Conservation (phyloP, 2,797 vertebrate species). For the Labeo calbasu region DNA sequence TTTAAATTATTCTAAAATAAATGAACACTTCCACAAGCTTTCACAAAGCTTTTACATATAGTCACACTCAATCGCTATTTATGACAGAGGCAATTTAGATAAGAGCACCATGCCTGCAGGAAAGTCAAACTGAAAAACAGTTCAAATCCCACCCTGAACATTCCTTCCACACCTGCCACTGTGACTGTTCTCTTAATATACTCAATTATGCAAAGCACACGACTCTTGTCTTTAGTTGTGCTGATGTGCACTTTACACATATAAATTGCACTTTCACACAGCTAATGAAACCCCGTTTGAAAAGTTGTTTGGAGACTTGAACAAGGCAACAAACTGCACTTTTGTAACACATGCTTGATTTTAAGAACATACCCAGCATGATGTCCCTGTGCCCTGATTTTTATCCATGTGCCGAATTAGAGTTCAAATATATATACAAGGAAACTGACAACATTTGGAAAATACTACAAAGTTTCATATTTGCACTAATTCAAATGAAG, state of each 20-base stretch:
- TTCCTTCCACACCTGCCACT: background rate
- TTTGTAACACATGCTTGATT: background rate
- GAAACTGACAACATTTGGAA: background rate
- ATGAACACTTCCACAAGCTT: no score
- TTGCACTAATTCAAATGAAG: background rate
- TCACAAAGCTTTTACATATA: background rate
- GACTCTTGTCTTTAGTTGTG: background rate
- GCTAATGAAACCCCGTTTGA: background rate
- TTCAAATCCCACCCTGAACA: background rate
- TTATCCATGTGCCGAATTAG: background rate
- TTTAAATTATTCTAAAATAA: background rate
- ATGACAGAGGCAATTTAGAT: conserved; percentile 1
- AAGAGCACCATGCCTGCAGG: background rate
- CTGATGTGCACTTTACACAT: background rate
- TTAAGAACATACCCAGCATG: background rate
- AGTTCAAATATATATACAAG: background rate
- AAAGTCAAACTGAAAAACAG: background rate
- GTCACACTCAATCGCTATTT: background rate
- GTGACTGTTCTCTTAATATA: background rate
- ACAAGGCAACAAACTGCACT: background rate
- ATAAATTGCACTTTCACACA: background rate
- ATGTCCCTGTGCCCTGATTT: background rate
- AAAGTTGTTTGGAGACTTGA: background rate
- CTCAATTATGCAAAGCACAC: background rate
- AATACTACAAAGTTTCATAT: background rate